Conservation (phyloP, 1,140 invertebrate species). For the Orchestia grillus region DNA sequence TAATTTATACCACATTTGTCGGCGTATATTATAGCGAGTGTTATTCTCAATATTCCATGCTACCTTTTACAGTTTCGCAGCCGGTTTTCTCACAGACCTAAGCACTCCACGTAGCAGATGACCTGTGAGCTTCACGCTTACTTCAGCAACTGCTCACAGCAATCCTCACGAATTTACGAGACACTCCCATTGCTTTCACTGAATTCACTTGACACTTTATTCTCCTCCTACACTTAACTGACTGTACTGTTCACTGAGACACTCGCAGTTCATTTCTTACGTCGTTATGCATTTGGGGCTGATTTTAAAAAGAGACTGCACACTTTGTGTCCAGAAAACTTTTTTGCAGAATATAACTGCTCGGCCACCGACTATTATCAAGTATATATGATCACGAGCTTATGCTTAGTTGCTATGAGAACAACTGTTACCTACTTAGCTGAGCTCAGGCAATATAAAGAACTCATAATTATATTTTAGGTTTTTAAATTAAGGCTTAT, state of each 20-base stretch:
- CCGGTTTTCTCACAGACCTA: background rate
- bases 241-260: background rate
- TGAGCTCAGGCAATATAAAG: background rate
- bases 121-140: background rate
- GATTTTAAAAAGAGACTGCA: background rate
- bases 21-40: background rate
- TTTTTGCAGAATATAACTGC: background rate
- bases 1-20: slow-evolving; percentile 53
- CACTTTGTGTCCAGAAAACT: background rate
- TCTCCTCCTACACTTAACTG: background rate
- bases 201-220: background rate
- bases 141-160: background rate
- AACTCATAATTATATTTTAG: background rate
- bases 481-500: background rate
- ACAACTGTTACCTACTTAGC: background rate
- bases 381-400: too few relatives aligned
- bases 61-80: slow-evolving; percentile 45
- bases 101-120: background rate
- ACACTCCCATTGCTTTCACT: background rate
- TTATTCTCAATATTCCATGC: slow-evolving; percentile 46
- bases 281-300: background rate
- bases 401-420: too few relatives aligned
- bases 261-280: background rate
- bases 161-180: background rate
- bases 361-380: too few relatives aligned